Evolutionary conservation across 2,797 vertebrate species (phyloP).

Genomic region (Chelonia mydas): DNA sequence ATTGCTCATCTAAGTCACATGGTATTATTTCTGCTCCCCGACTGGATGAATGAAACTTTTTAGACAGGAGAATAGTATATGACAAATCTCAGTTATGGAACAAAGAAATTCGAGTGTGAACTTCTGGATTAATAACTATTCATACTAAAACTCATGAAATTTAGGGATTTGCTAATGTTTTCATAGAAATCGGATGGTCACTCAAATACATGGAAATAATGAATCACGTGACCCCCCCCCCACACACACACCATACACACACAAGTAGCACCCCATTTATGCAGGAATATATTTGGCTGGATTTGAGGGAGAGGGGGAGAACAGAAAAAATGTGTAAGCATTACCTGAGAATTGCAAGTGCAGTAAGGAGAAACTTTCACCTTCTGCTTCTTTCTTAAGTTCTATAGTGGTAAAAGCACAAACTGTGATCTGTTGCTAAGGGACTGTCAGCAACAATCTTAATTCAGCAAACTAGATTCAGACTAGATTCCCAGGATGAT

Average conservation of each 20-base stretch:
- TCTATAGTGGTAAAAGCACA: neutral
- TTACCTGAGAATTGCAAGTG: neutral
- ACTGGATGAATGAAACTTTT: neutral
- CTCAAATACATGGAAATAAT: neutral
- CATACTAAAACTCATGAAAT: neutral
- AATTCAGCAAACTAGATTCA: neutral
- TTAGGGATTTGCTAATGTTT: neutral
- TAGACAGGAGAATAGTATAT: neutral
- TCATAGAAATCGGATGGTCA: neutral
- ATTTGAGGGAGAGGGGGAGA: neutral
- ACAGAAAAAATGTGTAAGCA: neutral
- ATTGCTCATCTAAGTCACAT: neutral
- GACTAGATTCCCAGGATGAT: accelerated
- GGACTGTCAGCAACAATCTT: neutral
- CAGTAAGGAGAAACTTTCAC: neutral
- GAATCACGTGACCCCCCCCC: neutral
- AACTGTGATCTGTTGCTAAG: accelerated
- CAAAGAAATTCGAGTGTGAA: neutral
- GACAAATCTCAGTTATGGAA: neutral
- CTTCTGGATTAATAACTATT: neutral
- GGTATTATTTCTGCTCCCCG: neutral
- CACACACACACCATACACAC: neutral
- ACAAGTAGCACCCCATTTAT: neutral
- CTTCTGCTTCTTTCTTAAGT: neutral
- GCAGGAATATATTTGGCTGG: neutral